These are phyloP conservation scores for Sesamia inferens DNA, from an alignment of 2,888 invertebrate genomes.

Conservation along the genomic window DNA sequence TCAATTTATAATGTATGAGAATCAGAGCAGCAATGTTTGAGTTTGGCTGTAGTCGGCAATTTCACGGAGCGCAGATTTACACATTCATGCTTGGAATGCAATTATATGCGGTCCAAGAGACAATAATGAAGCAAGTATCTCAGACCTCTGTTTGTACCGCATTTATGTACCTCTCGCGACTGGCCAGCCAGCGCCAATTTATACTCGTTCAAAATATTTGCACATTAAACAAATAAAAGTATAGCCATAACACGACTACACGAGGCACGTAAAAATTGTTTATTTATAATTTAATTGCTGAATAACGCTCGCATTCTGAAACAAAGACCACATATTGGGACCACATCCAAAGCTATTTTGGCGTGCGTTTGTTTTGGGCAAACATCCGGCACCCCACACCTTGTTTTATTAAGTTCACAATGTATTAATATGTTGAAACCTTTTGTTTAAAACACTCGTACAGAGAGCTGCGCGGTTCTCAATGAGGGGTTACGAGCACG, in stretches of 20 bases:
- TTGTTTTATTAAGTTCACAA: slow-evolving; percentile 77
- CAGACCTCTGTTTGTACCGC: slow-evolving; percentile 39
- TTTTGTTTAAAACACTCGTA: slow-evolving; percentile 62
- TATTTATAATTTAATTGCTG: slow-evolving; percentile 63
- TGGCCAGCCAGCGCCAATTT: slow-evolving; percentile 32
- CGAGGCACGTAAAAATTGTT: slow-evolving; percentile 42
- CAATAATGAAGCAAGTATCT: slow-evolving; percentile 61
- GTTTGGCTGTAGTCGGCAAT: slow-evolving; percentile 42
- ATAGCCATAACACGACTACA: slow-evolving; percentile 24
- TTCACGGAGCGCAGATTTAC: slow-evolving; percentile 46
- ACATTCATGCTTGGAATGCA: slow-evolving; percentile 59
- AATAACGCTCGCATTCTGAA: slow-evolving; percentile 66
- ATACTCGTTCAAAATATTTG: slow-evolving; percentile 43
- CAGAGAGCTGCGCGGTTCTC: slow-evolving; percentile 47
- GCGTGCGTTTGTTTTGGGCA: slow-evolving; percentile 77
- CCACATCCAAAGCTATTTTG: slow-evolving; percentile 78
- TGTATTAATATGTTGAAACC: slow-evolving; percentile 71
- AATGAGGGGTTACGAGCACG: slow-evolving; percentile 56
- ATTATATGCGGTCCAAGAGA: slow-evolving; percentile 58
- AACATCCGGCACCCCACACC: slow-evolving; percentile 81
- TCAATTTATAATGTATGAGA: slow-evolving; percentile 56
- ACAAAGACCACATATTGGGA: slow-evolving; percentile 75
- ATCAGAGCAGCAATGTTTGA: slow-evolving; percentile 48
- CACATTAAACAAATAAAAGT: slow-evolving; percentile 38
- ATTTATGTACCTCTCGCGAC: slow-evolving; percentile 30